A percentile compares a stretch with the other conserved stretches of the same genome.
Evolutionary conservation across 2,888 invertebrate genomes (phyloP).

Genomic region (Deroplatys truncata): DNA sequence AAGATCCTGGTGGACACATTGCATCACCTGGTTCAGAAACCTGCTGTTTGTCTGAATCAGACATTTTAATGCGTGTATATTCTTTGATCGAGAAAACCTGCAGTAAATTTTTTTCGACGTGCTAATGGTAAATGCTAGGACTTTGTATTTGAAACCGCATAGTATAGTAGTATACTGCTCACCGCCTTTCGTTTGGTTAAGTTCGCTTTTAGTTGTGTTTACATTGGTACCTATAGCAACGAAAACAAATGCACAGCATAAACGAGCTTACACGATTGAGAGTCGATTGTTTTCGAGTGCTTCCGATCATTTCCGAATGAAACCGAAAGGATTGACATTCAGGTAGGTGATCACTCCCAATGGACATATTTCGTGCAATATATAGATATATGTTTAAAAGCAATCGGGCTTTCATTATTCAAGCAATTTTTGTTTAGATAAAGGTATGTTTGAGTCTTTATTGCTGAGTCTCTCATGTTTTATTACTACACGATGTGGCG

Average conservation of each 20-base stretch:
- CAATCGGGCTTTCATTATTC: not conserved
- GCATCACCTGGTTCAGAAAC: not conserved
- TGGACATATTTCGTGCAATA: not conserved
- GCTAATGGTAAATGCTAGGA: no score
- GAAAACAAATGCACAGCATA: not conserved
- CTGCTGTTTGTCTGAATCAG: not conserved
- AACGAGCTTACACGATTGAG: not conserved
- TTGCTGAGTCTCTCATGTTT: not conserved
- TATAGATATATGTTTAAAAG: not conserved
- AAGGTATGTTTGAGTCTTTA: not conserved
- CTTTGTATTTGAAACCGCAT: no score
- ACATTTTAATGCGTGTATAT: not conserved
- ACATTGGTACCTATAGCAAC: not conserved
- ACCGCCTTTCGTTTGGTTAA: no score
- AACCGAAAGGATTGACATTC: slow-evolving; percentile 8
- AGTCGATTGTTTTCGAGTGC: not conserved
- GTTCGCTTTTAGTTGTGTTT: not conserved
- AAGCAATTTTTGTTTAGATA: not conserved
- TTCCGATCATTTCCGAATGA: not conserved
- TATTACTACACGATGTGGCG: not conserved
- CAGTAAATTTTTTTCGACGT: no score
- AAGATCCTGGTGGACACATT: not conserved
- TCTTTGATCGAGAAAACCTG: not conserved
- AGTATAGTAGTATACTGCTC: no score
- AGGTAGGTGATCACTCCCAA: slow-evolving; percentile 15